These are phyloP conservation scores for Limnephilus rhombicus DNA, from an alignment of 2,888 invertebrate genomes.

Conservation along the genomic window DNA sequence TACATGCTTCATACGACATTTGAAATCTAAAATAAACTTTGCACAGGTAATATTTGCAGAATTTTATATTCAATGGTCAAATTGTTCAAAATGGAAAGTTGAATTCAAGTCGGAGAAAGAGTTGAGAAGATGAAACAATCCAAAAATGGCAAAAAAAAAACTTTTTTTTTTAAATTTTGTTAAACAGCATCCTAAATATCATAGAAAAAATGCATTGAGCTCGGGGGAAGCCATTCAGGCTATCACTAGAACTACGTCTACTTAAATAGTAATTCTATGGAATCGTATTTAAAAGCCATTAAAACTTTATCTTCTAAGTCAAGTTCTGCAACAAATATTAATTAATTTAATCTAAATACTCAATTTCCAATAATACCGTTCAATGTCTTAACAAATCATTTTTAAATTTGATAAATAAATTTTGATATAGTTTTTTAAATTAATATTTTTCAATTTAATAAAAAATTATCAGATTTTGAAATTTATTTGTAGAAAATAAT, in stretches of 20 bases:
- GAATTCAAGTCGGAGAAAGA: no score
- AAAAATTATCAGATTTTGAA: not conserved
- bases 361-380: constrained; percentile 11
- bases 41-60: no score
- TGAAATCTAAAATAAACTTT: no score
- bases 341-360: not conserved
- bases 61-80: no score
- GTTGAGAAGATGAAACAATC: not conserved
- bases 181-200: not conserved
- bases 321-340: constrained; percentile 20
- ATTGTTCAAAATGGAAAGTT: no score
- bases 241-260: constrained; percentile 12
- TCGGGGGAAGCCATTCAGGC: constrained; percentile 16
- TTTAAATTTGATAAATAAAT: not conserved
- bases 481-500: not conserved
- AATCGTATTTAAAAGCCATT: constrained; percentile 33
- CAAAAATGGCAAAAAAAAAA: not conserved
- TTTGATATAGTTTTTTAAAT: no score
- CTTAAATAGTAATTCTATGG: constrained; percentile 21
- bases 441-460: no score
- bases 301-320: not conserved
- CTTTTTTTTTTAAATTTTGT: not conserved
- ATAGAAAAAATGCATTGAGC: constrained; percentile 34
- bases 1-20: not conserved
- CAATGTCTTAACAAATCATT: not conserved